Percentiles rank a stretch among this genome's conserved stretches.
Conservation (phyloP, 2,113 vertebrate genomes). For the Tretioscincus oriximinensis region DNA sequence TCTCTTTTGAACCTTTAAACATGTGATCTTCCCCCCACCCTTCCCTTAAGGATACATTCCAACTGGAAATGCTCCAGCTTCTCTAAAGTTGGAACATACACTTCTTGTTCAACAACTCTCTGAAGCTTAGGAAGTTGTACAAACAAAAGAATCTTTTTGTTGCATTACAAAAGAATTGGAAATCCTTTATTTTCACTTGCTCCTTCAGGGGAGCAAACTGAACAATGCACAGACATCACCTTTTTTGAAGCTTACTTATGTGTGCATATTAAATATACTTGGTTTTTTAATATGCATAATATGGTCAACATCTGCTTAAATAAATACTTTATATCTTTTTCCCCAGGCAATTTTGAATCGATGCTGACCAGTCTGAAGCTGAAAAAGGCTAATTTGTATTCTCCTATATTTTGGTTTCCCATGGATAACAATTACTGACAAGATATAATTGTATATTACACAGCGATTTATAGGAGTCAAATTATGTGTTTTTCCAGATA, state of each 20-base stretch:
- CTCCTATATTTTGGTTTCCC: no score
- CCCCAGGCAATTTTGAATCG: no score
- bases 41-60: neutral
- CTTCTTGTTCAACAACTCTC: slow-evolving; percentile 2
- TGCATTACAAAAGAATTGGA: neutral
- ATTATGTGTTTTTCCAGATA: no score
- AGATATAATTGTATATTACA: no score
- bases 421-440: no score
- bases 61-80: neutral
- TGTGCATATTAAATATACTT: neutral
- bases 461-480: no score
- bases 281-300: neutral
- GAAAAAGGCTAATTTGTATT: no score
- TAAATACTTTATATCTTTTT: no score
- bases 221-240: neutral
- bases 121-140: neutral
- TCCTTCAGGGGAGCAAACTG: neutral
- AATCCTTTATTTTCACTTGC: neutral
- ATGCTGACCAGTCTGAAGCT: no score
- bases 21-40: neutral
- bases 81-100: neutral
- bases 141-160: slow-evolving; percentile 18
- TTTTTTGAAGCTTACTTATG: neutral
- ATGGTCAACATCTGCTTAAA: no score
- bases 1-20: neutral